phyloP scores from a whole-genome alignment of 1,140 invertebrate genomes.

The Lordiphosa collinella region DNA sequence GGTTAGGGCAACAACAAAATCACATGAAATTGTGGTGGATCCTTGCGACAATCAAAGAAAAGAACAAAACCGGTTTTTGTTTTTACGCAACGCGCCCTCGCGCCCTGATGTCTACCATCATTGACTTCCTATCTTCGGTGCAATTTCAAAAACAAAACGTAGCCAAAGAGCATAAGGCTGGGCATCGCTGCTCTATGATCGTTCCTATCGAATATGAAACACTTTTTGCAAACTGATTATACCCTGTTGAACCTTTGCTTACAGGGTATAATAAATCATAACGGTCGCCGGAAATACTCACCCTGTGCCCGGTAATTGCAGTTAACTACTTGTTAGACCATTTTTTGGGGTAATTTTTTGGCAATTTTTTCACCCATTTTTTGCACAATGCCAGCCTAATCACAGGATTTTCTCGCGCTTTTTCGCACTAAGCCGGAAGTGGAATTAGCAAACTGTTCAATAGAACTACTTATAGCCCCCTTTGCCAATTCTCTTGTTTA shows the following conservation, averaged over 20 bases:
- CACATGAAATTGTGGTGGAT: too few species aligned
- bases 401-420: slow-evolving; percentile 56
- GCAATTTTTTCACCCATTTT: slow-evolving; percentile 31
- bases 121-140: too few species aligned
- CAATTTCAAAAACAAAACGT: too few species aligned
- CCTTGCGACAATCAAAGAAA: too few species aligned
- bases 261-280: slow-evolving; percentile 57
- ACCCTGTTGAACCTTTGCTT: background rate
- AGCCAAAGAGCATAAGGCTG: too few species aligned
- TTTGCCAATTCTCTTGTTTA: slow-evolving; percentile 45
- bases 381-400: slow-evolving; percentile 41
- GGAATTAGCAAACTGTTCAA: slow-evolving; percentile 36
- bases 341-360: slow-evolving; percentile 53
- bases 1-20: too few species aligned
- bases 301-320: slow-evolving; percentile 53
- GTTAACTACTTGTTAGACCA: slow-evolving; percentile 51
- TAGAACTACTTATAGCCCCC: slow-evolving; percentile 12
- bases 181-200: too few species aligned
- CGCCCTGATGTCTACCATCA: too few species aligned
- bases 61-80: too few species aligned
- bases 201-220: too few species aligned
- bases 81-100: too few species aligned
- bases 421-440: slow-evolving; percentile 56
- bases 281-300: slow-evolving; percentile 64
- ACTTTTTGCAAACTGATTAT: too few species aligned